Percentiles rank a stretch among this genome's conserved stretches.
These are phyloP conservation scores for Odontocerum albicorne DNA, from an alignment of 2,888 invertebrate species.

Conservation along the genomic window DNA sequence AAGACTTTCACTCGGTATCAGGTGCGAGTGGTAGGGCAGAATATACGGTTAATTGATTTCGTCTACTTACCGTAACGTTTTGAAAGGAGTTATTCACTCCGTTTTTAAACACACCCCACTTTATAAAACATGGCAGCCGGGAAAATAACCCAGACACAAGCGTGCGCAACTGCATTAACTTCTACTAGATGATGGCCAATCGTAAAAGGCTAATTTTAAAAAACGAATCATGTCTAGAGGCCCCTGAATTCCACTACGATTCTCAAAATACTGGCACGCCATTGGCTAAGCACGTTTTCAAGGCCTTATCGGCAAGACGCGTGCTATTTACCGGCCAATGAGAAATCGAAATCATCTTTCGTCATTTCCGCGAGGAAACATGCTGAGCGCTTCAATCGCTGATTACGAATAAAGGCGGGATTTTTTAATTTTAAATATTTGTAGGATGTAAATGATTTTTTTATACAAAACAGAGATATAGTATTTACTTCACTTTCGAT, in stretches of 20 bases:
- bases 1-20: slow-evolving; percentile 56
- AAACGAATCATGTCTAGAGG: slow-evolving; percentile 30
- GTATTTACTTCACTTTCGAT: too few species aligned
- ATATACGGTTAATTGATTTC: slow-evolving; percentile 40
- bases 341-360: not conserved
- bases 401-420: too few species aligned
- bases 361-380: slow-evolving; percentile 1
- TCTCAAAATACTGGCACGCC: slow-evolving; percentile 37
- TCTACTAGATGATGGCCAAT: slow-evolving; percentile 51
- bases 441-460: too few species aligned
- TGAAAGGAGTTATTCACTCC: slow-evolving; percentile 45
- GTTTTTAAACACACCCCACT: slow-evolving; percentile 64
- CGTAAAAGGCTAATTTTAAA: slow-evolving; percentile 31
- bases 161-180: slow-evolving; percentile 58
- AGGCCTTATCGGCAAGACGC: slow-evolving; percentile 27
- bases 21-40: slow-evolving; percentile 45
- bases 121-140: slow-evolving; percentile 77
- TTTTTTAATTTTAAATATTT: too few species aligned
- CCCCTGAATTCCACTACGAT: slow-evolving; percentile 41
- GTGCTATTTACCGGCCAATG: slow-evolving; percentile 24
- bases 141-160: slow-evolving; percentile 41
- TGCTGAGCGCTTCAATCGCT: too few species aligned
- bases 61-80: slow-evolving; percentile 51
- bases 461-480: too few species aligned
- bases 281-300: slow-evolving; percentile 45